Percentiles rank a stretch among this genome's conserved stretches.
Evolutionary conservation across 1,140 invertebrate species (phyloP).

Genomic region (Trachymyrmex cornetzi): DNA sequence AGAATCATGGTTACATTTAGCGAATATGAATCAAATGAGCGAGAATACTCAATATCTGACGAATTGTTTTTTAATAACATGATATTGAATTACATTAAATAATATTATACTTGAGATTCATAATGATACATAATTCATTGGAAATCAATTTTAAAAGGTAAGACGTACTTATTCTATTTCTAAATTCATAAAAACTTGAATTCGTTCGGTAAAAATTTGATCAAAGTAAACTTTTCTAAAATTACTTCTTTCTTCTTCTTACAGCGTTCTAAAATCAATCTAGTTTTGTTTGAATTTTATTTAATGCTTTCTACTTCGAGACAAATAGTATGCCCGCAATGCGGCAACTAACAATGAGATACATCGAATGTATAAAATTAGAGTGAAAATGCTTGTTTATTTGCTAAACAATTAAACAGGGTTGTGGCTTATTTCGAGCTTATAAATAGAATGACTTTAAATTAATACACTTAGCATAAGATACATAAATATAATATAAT

Average conservation of each 20-base stretch:
- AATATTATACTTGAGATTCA: neutral
- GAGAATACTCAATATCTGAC: neutral
- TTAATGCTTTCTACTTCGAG: neutral
- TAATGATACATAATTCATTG: neutral
- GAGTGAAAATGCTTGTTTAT: no score
- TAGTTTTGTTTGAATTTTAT: neutral
- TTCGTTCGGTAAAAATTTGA: neutral
- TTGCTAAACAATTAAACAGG: no score
- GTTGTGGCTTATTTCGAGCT: no score
- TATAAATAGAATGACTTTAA: no score
- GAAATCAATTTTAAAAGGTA: neutral
- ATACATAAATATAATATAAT: no score
- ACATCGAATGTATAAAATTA: neutral
- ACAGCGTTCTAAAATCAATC: neutral
- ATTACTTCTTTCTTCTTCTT: neutral
- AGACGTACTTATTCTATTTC: neutral
- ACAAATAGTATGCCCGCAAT: neutral
- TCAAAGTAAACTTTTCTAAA: neutral
- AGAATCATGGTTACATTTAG: neutral
- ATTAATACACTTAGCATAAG: no score
- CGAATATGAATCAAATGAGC: neutral
- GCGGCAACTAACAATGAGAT: conserved; percentile 1
- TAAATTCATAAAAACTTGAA: neutral
- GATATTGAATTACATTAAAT: neutral
- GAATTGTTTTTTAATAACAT: neutral